Percentiles rank a stretch among this genome's conserved stretches.
phyloP scores from a whole-genome alignment of 2,888 invertebrate genomes.

The Diplazon laetatorius region DNA sequence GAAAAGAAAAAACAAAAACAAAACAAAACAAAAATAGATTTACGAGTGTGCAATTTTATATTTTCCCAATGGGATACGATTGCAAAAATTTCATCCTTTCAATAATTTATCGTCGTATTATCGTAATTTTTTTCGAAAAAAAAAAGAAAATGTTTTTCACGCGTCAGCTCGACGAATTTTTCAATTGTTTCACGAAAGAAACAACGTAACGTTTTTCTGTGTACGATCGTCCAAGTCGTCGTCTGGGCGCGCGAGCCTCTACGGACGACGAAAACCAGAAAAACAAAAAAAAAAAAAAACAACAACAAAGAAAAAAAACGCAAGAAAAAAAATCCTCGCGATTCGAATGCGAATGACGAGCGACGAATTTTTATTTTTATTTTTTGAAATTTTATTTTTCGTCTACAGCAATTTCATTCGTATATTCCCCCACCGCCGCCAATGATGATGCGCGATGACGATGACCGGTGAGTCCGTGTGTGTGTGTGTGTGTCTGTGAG shows the following conservation, averaged over 20 bases:
- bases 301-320: background rate
- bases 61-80: too few species aligned
- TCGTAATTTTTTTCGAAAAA: too few species aligned
- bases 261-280: background rate
- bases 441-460: slow-evolving; percentile 15
- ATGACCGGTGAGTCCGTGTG: slow-evolving; percentile 5
- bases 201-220: too few species aligned
- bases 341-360: background rate
- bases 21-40: too few species aligned
- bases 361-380: background rate
- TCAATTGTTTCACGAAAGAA: too few species aligned
- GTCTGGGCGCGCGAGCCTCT: too few species aligned
- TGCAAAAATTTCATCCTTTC: background rate
- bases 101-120: too few species aligned
- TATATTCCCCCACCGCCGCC: too few species aligned
- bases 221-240: too few species aligned
- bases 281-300: background rate
- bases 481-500: background rate
- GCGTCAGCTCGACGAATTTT: too few species aligned
- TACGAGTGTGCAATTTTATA: background rate
- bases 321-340: background rate
- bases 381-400: background rate
- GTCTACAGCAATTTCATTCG: background rate
- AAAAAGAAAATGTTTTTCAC: too few species aligned
- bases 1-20: too few species aligned